A percentile compares a stretch with the other conserved stretches of the same genome.
Conservation (phyloP, 1,140 invertebrate species). For the Probaryconus sp. region DNA sequence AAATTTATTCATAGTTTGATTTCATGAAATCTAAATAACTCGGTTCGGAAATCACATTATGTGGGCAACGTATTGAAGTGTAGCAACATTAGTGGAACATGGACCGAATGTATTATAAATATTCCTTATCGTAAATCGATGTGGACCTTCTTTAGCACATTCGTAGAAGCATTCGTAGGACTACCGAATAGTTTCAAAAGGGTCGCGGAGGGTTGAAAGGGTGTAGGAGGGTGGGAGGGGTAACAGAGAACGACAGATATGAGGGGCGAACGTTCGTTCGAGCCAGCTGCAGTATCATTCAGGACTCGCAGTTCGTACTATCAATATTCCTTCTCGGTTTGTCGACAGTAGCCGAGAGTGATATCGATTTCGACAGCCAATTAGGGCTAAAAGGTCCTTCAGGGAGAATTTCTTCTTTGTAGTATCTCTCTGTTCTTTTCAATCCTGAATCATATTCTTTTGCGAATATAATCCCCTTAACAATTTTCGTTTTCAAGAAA, state of each 20-base stretch:
- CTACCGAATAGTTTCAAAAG: conserved; percentile 18
- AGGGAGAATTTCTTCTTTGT: conserved; percentile 67
- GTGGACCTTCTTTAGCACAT: conserved; percentile 11
- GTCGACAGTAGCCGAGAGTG: conserved; percentile 66
- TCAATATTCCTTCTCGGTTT: conserved; percentile 65
- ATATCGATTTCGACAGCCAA: conserved; percentile 77
- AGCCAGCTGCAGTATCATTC: conserved; percentile 62
- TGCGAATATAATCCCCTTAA: conserved; percentile 33
- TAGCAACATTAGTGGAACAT: conserved; percentile 37
- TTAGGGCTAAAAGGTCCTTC: conserved; percentile 77
- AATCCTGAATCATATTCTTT: conserved; percentile 42
- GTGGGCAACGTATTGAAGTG: conserved; percentile 33
- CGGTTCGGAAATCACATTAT: conserved; percentile 51
- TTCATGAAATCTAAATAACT: no score
- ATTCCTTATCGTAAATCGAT: conserved; percentile 57
- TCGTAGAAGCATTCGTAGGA: no score
- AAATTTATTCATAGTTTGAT: no score
- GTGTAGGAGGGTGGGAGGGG: no score
- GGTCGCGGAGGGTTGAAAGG: conserved; percentile 34
- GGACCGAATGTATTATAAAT: conserved; percentile 51
- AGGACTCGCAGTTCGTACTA: conserved; percentile 58
- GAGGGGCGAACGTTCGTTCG: conserved; percentile 47
- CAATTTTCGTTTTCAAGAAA: conserved; percentile 30
- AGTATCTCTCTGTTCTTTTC: conserved; percentile 46
- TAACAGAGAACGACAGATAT: conserved; percentile 44